Percentiles rank a stretch among this genome's conserved stretches.
Evolutionary conservation across 2,888 invertebrate species (phyloP).

Genomic region (Craniophora ligustri): DNA sequence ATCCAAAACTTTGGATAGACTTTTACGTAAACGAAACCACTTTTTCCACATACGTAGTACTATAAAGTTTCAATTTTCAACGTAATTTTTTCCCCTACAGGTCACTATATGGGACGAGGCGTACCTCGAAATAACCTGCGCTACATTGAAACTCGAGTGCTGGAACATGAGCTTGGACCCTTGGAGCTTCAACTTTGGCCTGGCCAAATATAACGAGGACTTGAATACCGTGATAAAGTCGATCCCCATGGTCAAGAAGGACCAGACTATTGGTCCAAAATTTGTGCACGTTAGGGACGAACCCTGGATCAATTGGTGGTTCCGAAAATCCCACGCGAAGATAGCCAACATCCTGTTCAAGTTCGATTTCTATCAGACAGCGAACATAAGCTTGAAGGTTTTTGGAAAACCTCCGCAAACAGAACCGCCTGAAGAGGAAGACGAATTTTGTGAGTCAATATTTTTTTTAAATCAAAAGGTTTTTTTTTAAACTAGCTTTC

Average conservation of each 20-base stretch:
- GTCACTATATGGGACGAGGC: slow-evolving; percentile 1
- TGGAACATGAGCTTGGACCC: not conserved
- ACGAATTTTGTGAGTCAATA: not conserved
- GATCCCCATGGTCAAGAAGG: not conserved
- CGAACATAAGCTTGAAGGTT: not conserved
- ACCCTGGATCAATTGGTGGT: slow-evolving; percentile 2
- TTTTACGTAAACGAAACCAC: too few species aligned
- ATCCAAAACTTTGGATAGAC: too few species aligned
- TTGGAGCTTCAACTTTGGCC: not conserved
- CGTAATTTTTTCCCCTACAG: not conserved
- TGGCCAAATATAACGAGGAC: not conserved
- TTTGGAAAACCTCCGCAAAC: not conserved
- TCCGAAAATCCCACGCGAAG: not conserved
- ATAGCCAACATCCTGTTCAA: not conserved
- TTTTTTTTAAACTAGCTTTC: too few species aligned
- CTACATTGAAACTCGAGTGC: not conserved
- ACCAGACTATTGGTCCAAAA: not conserved
- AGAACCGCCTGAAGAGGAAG: not conserved
- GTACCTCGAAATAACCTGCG: not conserved
- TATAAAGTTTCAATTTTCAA: too few species aligned
- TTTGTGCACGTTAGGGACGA: not conserved
- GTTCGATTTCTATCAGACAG: not conserved
- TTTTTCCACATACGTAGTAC: too few species aligned
- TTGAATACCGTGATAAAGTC: not conserved
- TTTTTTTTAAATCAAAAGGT: too few species aligned